phyloP scores from a whole-genome alignment of 2,113 vertebrate genomes.

The Motacilla alba region DNA sequence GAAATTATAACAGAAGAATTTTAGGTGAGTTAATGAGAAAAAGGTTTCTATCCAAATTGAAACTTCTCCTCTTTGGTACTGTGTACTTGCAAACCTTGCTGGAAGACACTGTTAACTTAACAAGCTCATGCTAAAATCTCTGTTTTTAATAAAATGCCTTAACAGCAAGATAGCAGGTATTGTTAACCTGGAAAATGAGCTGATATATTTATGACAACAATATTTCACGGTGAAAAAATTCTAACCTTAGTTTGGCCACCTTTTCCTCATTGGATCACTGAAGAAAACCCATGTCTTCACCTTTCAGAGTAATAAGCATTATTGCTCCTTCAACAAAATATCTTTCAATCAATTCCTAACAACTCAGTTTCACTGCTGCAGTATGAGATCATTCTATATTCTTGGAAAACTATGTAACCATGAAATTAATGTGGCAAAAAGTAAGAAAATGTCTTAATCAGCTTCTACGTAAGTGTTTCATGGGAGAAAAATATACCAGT shows the following conservation, averaged over 20 bases:
- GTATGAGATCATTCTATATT: conserved; percentile 3
- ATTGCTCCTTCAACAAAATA: background rate
- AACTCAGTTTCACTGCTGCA: background rate
- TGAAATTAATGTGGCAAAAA: background rate
- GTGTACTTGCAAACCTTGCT: background rate
- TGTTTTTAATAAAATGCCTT: background rate
- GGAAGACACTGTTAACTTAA: background rate
- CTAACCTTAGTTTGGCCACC: background rate
- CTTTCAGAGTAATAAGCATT: background rate
- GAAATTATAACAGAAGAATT: conserved; percentile 16
- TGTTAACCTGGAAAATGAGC: background rate
- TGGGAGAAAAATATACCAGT: background rate
- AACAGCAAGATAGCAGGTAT: background rate
- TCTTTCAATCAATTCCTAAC: background rate
- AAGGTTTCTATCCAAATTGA: background rate
- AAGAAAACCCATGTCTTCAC: background rate
- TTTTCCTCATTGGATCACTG: background rate
- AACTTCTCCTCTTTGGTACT: background rate
- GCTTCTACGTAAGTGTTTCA: background rate
- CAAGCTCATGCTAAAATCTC: background rate
- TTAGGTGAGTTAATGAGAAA: conserved; percentile 21
- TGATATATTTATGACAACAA: background rate
- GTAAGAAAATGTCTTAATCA: conserved; percentile 15
- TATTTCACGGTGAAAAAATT: background rate
- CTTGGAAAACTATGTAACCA: background rate